A percentile compares a stretch with the other conserved stretches of the same genome.
Evolutionary conservation across 2,113 vertebrate species (phyloP).

Genomic region (Oryzias javanicus): DNA sequence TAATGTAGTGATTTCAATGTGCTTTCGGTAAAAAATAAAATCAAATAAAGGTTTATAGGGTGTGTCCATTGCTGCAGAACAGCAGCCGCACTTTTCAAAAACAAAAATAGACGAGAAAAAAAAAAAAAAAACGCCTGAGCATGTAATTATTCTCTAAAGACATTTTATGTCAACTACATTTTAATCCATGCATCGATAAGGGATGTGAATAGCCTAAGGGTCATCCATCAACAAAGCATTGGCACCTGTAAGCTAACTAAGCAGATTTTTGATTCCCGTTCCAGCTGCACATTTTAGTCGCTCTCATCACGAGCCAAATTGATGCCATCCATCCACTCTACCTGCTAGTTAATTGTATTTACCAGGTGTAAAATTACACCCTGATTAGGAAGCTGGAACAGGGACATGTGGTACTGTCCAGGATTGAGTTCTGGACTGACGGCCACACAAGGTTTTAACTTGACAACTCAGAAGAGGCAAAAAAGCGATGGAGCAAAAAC

Average conservation of each 20-base stretch:
- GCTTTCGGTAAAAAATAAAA: slow-evolving; percentile 17
- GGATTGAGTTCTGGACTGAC: slow-evolving; percentile 23
- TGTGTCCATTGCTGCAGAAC: slow-evolving; percentile 6
- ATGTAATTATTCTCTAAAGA: slow-evolving; percentile 29
- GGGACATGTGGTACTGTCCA: slow-evolving; percentile 8
- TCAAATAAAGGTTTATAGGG: slow-evolving; percentile 12
- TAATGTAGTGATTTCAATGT: slow-evolving; percentile 29
- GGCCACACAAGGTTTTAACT: slow-evolving; percentile 25
- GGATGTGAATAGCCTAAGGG: slow-evolving; percentile 33
- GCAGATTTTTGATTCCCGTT: slow-evolving; percentile 22
- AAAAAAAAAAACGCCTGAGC: background rate
- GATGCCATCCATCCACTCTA: slow-evolving; percentile 16
- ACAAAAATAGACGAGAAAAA: too few species aligned
- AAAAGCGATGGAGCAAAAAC: background rate
- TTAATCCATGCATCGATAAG: slow-evolving; percentile 13
- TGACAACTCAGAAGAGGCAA: slow-evolving; percentile 11
- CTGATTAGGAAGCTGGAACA: slow-evolving; percentile 42
- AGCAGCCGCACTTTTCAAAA: too few species aligned
- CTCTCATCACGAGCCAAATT: slow-evolving; percentile 28
- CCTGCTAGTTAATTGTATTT: slow-evolving; percentile 46
- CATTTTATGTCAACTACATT: slow-evolving; percentile 20
- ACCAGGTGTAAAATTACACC: slow-evolving; percentile 52
- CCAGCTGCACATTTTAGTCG: slow-evolving; percentile 23
- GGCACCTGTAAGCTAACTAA: slow-evolving; percentile 39
- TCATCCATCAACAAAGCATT: slow-evolving; percentile 8